These are phyloP conservation scores for Pogona vitticeps DNA, from an alignment of 2,113 vertebrate genomes.

Conservation along the genomic window DNA sequence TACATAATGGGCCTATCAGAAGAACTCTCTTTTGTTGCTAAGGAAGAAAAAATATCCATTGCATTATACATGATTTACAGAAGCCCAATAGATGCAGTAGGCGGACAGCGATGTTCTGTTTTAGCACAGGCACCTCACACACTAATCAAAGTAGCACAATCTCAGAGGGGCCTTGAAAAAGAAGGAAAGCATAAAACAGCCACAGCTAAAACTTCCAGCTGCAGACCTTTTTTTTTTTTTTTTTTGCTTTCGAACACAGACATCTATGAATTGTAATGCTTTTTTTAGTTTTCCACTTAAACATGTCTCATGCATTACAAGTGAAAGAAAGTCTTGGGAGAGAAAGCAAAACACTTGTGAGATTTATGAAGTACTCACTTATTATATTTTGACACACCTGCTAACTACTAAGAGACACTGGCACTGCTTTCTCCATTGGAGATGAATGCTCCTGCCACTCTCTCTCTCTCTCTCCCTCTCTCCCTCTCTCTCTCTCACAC, in stretches of 20 bases:
- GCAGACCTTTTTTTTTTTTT: background rate
- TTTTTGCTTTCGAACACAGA: background rate
- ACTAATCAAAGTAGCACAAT: background rate
- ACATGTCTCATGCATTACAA: background rate
- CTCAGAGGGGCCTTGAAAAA: background rate
- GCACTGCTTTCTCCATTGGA: background rate
- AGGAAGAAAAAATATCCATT: slow-evolving; percentile 71
- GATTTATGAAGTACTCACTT: background rate
- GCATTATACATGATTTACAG: slow-evolving; percentile 70
- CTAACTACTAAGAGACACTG: background rate
- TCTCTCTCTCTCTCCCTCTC: background rate
- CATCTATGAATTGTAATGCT: background rate
- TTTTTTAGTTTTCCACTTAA: background rate
- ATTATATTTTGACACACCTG: background rate
- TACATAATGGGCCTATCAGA: slow-evolving; percentile 61
- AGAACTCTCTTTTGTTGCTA: slow-evolving; percentile 72
- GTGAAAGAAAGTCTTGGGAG: background rate
- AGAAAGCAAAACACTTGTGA: background rate
- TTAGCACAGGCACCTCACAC: slow-evolving; percentile 33
- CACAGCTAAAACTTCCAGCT: background rate
- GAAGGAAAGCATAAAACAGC: background rate
- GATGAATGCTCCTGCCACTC: no score
- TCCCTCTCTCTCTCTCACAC: background rate
- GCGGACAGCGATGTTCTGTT: slow-evolving; percentile 56
- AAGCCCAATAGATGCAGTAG: slow-evolving; percentile 65